phyloP scores from a whole-genome alignment of 2,113 vertebrate genomes.

The Bombycilla garrulus region DNA sequence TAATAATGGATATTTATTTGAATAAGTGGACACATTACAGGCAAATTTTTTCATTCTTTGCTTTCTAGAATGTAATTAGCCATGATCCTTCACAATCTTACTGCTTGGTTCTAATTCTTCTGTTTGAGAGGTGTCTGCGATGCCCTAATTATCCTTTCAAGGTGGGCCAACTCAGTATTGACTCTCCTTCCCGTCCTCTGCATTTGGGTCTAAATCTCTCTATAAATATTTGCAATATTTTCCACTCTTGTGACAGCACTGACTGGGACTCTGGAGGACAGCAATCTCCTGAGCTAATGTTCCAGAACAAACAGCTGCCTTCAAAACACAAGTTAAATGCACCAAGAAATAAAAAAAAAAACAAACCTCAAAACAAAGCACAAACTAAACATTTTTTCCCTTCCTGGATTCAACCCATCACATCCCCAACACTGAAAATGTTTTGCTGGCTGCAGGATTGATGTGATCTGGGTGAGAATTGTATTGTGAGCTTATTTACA shows the following conservation, averaged over 20 bases:
- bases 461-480: neutral
- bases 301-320: neutral
- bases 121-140: neutral
- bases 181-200: neutral
- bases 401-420: neutral
- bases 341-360: neutral
- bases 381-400: neutral
- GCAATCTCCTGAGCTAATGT: neutral
- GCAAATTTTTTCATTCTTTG: neutral
- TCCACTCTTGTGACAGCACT: neutral
- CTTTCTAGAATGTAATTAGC: neutral
- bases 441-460: neutral
- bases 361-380: neutral
- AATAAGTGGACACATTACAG: neutral
- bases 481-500: neutral
- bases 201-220: neutral
- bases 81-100: neutral
- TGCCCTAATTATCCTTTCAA: neutral
- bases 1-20: neutral
- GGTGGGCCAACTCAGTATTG: too few species aligned
- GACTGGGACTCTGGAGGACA: neutral
- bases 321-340: neutral
- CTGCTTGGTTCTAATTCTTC: neutral
- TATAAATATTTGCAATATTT: neutral
- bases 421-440: neutral